Evolutionary conservation across 2,888 invertebrate species (phyloP).

Genomic region (Eupithecia abbreviata): DNA sequence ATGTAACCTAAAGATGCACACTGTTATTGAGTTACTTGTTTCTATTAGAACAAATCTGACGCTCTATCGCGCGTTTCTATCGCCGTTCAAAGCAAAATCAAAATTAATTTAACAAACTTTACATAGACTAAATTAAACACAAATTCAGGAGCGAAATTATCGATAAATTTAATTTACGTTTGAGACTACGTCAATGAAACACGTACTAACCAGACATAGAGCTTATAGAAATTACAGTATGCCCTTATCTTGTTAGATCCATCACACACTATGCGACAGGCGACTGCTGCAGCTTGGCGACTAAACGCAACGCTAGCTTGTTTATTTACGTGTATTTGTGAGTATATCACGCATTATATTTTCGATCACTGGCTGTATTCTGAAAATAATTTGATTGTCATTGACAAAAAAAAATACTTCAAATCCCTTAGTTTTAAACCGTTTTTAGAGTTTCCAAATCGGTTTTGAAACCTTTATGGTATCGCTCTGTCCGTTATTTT

Average conservation of each 20-base stretch:
- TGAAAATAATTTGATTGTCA: not conserved
- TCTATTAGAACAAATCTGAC: no score
- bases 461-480: no score
- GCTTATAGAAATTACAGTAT: conserved; percentile 44
- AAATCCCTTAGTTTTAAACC: no score
- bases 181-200: not conserved
- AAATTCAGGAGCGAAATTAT: not conserved
- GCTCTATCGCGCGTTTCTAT: no score
- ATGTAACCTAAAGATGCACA: no score
- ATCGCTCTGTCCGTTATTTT: no score
- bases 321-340: not conserved
- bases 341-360: not conserved
- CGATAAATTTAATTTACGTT: not conserved
- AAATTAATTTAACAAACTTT: not conserved
- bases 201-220: not conserved
- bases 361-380: not conserved
- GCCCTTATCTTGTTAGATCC: conserved; percentile 18
- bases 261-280: not conserved
- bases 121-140: not conserved
- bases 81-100: not conserved
- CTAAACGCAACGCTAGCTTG: not conserved
- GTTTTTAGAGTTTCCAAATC: no score
- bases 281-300: not conserved
- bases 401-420: no score
- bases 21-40: no score